Evolutionary conservation across 2,888 invertebrate genomes (phyloP).

Genomic region (Watsonalla cultraria): DNA sequence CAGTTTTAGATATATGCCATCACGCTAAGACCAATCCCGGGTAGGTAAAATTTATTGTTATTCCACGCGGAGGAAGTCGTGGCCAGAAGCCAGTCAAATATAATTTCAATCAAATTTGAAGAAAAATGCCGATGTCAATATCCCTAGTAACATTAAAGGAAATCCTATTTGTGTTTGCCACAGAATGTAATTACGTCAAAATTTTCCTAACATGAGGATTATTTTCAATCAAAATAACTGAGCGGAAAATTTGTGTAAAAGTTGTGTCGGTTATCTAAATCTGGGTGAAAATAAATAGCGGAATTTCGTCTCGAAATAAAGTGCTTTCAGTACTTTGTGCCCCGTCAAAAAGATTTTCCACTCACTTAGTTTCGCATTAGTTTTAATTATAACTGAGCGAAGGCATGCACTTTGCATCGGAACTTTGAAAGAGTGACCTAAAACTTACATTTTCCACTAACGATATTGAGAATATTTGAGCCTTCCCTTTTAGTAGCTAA

Average conservation of each 20-base stretch:
- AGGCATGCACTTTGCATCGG: slow-evolving; percentile 5
- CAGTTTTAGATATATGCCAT: no score
- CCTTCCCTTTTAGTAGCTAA: no score
- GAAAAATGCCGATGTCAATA: not conserved
- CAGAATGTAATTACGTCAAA: no score
- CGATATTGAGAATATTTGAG: no score
- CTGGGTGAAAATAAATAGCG: not conserved
- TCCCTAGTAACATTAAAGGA: not conserved
- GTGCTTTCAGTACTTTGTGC: slow-evolving; percentile 4
- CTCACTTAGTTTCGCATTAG: slow-evolving; percentile 16
- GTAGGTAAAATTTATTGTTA: no score
- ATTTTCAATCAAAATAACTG: no score
- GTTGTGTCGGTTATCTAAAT: not conserved
- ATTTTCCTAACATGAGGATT: no score
- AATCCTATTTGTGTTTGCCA: not conserved
- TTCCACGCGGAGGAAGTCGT: no score
- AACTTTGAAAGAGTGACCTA: not conserved
- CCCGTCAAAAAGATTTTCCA: slow-evolving; percentile 8
- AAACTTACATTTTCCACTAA: not conserved
- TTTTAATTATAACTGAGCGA: slow-evolving; percentile 14
- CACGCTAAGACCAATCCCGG: no score
- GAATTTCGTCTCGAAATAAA: slow-evolving; percentile 6
- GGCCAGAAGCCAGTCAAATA: not conserved
- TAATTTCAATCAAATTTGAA: not conserved
- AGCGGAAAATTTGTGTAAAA: not conserved